Evolutionary conservation across 2,888 invertebrate species (phyloP).

Genomic region (Luffia ferchaultella): DNA sequence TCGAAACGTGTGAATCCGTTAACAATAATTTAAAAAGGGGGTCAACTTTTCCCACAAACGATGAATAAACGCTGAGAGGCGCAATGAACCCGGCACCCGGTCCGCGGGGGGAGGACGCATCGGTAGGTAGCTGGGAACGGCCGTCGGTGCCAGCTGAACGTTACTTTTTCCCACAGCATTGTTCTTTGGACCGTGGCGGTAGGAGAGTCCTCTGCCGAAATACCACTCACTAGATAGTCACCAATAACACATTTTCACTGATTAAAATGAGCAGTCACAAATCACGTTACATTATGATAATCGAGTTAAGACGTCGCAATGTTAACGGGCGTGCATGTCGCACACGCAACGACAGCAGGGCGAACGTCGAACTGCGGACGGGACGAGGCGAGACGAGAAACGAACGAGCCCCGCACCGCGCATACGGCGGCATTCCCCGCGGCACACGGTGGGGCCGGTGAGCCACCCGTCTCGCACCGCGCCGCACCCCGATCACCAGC

Average conservation of each 20-base stretch:
- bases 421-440: not conserved
- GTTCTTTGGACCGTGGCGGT: slow-evolving; percentile 59
- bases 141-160: slow-evolving; percentile 65
- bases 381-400: not conserved
- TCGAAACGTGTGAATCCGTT: slow-evolving; percentile 58
- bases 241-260: not conserved
- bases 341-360: not conserved
- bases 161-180: slow-evolving; percentile 69
- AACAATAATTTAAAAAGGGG: slow-evolving; percentile 60
- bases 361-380: not conserved
- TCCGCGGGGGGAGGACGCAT: slow-evolving; percentile 49
- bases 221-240: too few relatives aligned
- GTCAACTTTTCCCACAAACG: slow-evolving; percentile 67
- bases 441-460: not conserved
- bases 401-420: too few relatives aligned
- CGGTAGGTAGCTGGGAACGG: slow-evolving; percentile 64
- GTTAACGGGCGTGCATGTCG: too few relatives aligned
- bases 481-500: not conserved
- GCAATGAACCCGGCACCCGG: slow-evolving; percentile 63
- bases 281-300: too few relatives aligned
- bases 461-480: not conserved
- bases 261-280: too few relatives aligned
- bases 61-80: slow-evolving; percentile 65
- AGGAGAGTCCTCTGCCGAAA: not conserved
- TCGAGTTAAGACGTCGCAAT: too few relatives aligned